Base-by-base conservation (phyloP, 2,113 vertebrate species). In the Labeo rohita region DNA sequence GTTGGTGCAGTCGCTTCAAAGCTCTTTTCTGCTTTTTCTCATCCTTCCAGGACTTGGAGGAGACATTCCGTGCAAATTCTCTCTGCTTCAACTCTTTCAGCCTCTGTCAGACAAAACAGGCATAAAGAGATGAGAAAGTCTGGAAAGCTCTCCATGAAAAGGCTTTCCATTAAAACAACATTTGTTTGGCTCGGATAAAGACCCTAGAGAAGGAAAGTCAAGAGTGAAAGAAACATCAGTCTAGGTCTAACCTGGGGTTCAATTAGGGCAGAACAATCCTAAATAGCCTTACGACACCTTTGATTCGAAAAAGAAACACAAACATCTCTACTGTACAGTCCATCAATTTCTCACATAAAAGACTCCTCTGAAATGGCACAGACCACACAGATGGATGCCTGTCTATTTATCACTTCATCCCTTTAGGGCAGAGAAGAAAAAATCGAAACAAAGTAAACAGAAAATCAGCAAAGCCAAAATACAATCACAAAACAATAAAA, bases 41-140 rank as follows among this genome's bases (percentile, higher is more conserved):
- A 95, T 99, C 97, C 95, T 99, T 99, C 97, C 98, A 99, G 49
- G 97, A 98, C 93, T 99, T 99, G 45, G 98, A 99, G 91, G 98
- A 96, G 90, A 99, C 98, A 23, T 99, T 99, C 84, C 98, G 95
- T 92, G 97, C 97, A 94, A 98, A 99, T 94, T 99, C 98, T 86
- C 98, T 95, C 92, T 99, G 98, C 92, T 99, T 98, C 91, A 99
- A 94, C 92, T 99, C 98, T 92, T 99, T 99, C 91, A 99, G 92
- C 92, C 98, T 97, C 98, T 98, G 83, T 87, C 18, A 83, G 36
- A 68, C 16, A 84, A 70, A 34, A 74, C 9, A 77, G n/a, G 34
- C 47, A 68, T 12, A 63, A n/a, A 50, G 21, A 63, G 1, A 80
- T 80, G 6, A 36, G 50, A 80, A 80, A 16, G 54, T 11, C 50